Conservation (phyloP, 2,888 invertebrate genomes). For the Drosophila leonis region DNA sequence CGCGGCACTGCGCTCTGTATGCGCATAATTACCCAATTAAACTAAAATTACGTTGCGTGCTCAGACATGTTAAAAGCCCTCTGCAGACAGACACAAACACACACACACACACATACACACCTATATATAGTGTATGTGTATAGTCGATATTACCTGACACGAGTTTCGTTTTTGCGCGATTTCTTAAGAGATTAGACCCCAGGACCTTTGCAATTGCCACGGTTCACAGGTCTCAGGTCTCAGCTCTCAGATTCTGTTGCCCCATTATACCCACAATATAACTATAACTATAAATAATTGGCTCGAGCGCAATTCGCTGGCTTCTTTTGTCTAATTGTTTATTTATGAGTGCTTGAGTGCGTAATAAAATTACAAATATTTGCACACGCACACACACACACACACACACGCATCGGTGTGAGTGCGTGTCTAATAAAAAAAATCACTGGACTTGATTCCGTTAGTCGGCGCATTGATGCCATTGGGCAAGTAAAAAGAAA, state of each 20-base stretch:
- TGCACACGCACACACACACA: constrained; percentile 51
- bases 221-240: constrained; percentile 7
- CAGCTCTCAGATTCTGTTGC: neutral
- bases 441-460: constrained; percentile 73
- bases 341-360: constrained; percentile 83
- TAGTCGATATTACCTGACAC: constrained; percentile 47
- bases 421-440: constrained; percentile 52
- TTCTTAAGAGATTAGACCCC: constrained; percentile 52
- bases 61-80: constrained; percentile 85
- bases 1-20: constrained; percentile 69
- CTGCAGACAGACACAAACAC: constrained; percentile 62
- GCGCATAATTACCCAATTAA: constrained; percentile 86
- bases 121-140: neutral
- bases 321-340: constrained; percentile 81
- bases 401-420: neutral
- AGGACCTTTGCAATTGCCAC: constrained; percentile 13
- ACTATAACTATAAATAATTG: constrained; percentile 80
- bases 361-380: constrained; percentile 83
- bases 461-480: constrained; percentile 64
- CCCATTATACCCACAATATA: constrained; percentile 50
- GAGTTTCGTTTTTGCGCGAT: constrained; percentile 70
- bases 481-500: constrained; percentile 52
- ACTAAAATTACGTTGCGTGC: constrained; percentile 86
- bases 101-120: neutral
- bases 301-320: constrained; percentile 33